Evolutionary conservation across 2,113 vertebrate species (phyloP).

Genomic region (Tetrao urogallus): DNA sequence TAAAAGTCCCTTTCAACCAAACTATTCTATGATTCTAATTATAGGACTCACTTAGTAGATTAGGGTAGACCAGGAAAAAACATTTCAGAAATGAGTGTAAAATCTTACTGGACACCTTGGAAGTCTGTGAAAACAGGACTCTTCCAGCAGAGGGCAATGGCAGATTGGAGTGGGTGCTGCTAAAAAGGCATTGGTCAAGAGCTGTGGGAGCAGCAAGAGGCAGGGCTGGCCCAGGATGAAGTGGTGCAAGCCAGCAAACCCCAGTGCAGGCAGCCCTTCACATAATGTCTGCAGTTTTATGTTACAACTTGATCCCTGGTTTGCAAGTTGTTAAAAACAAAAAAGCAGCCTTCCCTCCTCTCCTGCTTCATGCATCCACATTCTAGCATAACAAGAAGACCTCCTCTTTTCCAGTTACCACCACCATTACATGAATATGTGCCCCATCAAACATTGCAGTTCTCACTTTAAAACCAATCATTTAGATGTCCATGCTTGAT

Average conservation of each 20-base stretch:
- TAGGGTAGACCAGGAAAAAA: background rate
- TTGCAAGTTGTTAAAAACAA: background rate
- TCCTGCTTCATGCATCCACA: background rate
- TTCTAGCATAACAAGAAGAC: background rate
- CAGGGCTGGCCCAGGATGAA: background rate
- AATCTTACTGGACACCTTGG: fast-evolving
- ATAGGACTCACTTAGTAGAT: background rate
- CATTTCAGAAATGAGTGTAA: fast-evolving
- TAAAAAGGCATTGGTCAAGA: background rate
- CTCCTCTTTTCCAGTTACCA: background rate
- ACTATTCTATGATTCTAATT: background rate
- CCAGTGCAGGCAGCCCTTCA: background rate
- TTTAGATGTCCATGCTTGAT: constrained; percentile 10
- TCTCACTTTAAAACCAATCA: constrained; percentile 9
- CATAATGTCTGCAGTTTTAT: background rate
- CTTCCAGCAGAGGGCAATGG: background rate
- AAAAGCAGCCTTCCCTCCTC: no score
- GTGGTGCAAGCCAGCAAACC: background rate
- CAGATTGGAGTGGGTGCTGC: background rate
- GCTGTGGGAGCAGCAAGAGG: background rate
- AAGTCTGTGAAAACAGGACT: background rate
- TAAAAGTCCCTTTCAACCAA: background rate
- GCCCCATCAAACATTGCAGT: background rate
- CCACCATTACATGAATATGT: background rate
- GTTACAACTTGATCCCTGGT: background rate